Base-by-base conservation (phyloP, 2,888 invertebrate genomes). In the Fissipunctia ypsillon region DNA sequence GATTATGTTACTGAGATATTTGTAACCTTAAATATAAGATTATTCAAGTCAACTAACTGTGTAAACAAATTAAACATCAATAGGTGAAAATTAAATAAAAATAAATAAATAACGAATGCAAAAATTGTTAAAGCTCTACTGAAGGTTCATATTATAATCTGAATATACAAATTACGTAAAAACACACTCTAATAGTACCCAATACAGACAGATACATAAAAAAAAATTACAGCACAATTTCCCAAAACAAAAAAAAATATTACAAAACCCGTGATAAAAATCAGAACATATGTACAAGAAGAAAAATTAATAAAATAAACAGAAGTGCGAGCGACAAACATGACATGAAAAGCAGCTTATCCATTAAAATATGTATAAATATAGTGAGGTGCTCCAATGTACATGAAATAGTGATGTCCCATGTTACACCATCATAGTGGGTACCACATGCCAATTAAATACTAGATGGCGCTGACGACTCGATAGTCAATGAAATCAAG, bases 321-420 rank as follows among this genome's bases (percentile, higher is more conserved):
- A 52, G 56, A 68, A 59, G 80, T 85, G 87, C 75, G 73, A 81
- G 81, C 83, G 86, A 87, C 87, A 78, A 19, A 79, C 84, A 85
- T 85, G 83, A 83, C 86, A 83, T 79, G 79, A 76, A 78, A 87
- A 85, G 80, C 75, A 76, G 50, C 31, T 59, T 50, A 75, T 56
- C 54, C 65, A 74, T 57, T n/a, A 57, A 43, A 38, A 50, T 31
- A n/a, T n/a, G n/a, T n/a, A 56, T 28, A 56, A 76, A 54, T n/a
- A 70, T 28, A 69, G 68, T 85, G 65, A 69, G 71, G 85, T 81
- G 81, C 85, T 71, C 64, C 14, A 54, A 71, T 84, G 70, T 56
- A n/a, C 45, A 65, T 69, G 81, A 76, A 59, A 56, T 31, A 19
- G 85, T 84, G 82, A 69, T 54, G 48, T 38, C 78, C 77, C 83